Conservation (phyloP, 2,888 invertebrate genomes). For the Cheilosia vulpina region DNA sequence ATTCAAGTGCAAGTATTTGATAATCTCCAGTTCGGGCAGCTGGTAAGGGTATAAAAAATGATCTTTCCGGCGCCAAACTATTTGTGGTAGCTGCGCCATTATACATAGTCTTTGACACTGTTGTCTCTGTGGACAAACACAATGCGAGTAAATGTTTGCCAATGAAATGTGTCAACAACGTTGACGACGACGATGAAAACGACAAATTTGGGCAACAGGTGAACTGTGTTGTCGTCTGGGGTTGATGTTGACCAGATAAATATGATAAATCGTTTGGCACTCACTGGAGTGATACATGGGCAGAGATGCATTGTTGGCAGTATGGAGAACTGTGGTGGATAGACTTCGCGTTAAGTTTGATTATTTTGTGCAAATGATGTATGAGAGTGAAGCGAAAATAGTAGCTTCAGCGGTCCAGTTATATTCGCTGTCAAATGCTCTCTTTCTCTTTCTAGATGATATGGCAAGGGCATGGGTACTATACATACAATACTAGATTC, state of each 20-base stretch:
- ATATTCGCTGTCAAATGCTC: too few species aligned
- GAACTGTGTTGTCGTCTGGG: conserved; percentile 9
- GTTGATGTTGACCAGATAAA: conserved; percentile 19
- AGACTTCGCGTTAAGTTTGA: neutral
- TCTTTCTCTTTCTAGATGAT: too few species aligned
- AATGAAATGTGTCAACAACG: conserved; percentile 58
- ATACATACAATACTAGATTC: too few species aligned
- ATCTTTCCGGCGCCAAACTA: conserved; percentile 42
- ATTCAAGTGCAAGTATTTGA: conserved; percentile 69
- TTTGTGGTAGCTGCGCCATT: conserved; percentile 63
- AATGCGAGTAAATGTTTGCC: conserved; percentile 57
- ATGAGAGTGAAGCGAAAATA: too few species aligned
- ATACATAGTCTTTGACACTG: conserved; percentile 38
- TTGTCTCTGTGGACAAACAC: conserved; percentile 60
- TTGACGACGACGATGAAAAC: conserved; percentile 15
- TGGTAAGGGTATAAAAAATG: conserved; percentile 28
- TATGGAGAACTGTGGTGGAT: neutral
- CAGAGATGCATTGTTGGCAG: neutral
- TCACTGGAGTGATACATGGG: neutral
- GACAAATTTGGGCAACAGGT: conserved; percentile 63
- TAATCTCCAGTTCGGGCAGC: conserved; percentile 26
- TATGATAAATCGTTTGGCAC: neutral
- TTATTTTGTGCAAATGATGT: too few species aligned
- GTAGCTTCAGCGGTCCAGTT: too few species aligned
- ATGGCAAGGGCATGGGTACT: too few species aligned